phyloP scores from a whole-genome alignment of 2,113 vertebrate genomes.

The Eretmochelys imbricata region DNA sequence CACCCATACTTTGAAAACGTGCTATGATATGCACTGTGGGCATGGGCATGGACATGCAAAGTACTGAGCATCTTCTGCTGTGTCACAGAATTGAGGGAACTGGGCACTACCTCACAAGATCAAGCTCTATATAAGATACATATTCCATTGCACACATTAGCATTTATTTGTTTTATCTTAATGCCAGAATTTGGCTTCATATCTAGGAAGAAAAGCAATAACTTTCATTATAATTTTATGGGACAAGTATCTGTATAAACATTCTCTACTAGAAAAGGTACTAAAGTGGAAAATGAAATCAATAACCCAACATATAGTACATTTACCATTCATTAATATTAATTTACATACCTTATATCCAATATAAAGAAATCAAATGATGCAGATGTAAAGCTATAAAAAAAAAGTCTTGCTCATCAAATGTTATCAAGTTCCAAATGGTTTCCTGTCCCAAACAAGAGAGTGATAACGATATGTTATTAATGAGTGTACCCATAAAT shows the following conservation, averaged over 20 bases:
- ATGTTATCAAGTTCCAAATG: neutral
- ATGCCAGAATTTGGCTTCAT: neutral
- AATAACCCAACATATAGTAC: neutral
- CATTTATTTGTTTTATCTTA: neutral
- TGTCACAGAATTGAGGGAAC: neutral
- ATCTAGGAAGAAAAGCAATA: neutral
- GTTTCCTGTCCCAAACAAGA: neutral
- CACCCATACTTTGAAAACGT: neutral
- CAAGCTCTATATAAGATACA: neutral
- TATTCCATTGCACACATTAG: neutral
- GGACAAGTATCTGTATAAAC: neutral
- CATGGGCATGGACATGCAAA: neutral
- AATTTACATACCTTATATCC: neutral
- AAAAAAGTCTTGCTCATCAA: neutral
- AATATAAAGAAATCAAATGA: neutral
- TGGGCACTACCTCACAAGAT: neutral
- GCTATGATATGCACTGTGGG: neutral
- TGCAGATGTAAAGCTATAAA: neutral
- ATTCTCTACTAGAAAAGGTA: neutral
- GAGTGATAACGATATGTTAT: neutral
- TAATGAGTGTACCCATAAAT: neutral
- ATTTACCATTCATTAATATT: neutral
- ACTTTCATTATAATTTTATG: neutral
- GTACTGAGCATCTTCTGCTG: neutral
- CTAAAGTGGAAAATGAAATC: neutral